A percentile compares a stretch with the other conserved stretches of the same genome.
Conservation (phyloP, 2,888 invertebrate genomes). For the Tyria jacobaeae region DNA sequence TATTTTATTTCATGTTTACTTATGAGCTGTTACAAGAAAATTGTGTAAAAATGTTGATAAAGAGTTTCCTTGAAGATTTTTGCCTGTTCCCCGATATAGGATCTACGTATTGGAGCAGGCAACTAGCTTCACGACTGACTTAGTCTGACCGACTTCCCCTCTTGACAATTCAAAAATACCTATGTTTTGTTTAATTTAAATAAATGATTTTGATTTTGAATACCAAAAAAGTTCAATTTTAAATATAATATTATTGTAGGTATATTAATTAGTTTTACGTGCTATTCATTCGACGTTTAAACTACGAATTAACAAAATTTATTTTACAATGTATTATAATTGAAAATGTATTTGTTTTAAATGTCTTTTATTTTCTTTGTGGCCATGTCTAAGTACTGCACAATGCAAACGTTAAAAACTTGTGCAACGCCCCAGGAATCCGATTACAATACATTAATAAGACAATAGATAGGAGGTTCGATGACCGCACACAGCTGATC, state of each 20-base stretch:
- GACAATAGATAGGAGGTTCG: constrained; percentile 45
- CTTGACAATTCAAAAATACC: no score
- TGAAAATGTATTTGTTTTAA: not conserved
- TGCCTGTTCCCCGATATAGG: no score
- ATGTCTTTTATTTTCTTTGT: constrained; percentile 10
- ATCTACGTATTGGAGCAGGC: no score
- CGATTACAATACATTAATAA: constrained; percentile 51
- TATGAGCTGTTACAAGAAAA: no score
- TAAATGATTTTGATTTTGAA: not conserved
- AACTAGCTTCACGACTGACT: no score
- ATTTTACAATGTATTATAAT: not conserved
- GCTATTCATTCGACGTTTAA: not conserved
- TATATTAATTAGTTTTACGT: no score
- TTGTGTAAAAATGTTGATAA: no score
- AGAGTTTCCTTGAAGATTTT: not conserved
- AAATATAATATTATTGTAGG: no score
- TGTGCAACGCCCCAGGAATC: constrained; percentile 47
- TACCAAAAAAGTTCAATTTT: no score
- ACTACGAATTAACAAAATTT: not conserved
- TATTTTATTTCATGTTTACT: no score
- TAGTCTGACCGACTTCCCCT: no score
- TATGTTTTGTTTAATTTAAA: no score
- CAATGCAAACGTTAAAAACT: constrained; percentile 44
- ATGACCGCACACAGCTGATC: constrained; percentile 49
- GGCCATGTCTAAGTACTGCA: constrained; percentile 21